Conservation (phyloP, 1,140 invertebrate genomes). For the Ylistrum balloti region DNA sequence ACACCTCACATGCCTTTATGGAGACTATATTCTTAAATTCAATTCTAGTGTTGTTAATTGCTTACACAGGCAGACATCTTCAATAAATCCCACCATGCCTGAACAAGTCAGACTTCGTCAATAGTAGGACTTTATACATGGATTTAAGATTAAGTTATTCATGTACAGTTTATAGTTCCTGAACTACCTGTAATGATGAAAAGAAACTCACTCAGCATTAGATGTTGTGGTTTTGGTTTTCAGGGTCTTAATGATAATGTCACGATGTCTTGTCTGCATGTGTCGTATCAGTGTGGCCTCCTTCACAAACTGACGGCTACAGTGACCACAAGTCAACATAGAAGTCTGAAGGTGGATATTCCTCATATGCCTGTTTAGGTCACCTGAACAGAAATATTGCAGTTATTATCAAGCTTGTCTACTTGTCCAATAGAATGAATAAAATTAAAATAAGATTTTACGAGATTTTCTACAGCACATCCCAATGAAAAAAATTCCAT, state of each 20-base stretch:
- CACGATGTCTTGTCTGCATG: constrained; percentile 75
- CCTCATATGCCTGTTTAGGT: constrained; percentile 79
- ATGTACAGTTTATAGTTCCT: no score
- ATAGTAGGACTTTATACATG: no score
- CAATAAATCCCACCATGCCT: no score
- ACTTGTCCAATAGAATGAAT: no score
- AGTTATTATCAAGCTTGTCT: background rate
- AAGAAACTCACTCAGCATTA: background rate
- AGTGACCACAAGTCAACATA: constrained; percentile 74
- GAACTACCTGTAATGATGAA: no score
- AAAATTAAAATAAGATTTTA: background rate
- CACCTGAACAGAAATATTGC: constrained; percentile 67
- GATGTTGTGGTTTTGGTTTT: background rate
- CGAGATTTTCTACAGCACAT: background rate
- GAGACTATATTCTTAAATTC: no score
- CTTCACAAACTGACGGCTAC: constrained; percentile 75
- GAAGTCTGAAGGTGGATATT: constrained; percentile 73
- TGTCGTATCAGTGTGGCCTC: constrained; percentile 78
- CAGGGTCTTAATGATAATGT: constrained; percentile 64
- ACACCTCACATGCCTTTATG: no score
- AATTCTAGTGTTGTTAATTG: no score
- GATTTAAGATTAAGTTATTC: no score
- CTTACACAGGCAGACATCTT: no score
- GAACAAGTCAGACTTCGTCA: no score
- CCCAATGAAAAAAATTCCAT: no score